A percentile compares a stretch with the other conserved stretches of the same genome.
These are phyloP conservation scores for Gavialis gangeticus DNA, from an alignment of 2,113 vertebrate species.

Conservation along the genomic window DNA sequence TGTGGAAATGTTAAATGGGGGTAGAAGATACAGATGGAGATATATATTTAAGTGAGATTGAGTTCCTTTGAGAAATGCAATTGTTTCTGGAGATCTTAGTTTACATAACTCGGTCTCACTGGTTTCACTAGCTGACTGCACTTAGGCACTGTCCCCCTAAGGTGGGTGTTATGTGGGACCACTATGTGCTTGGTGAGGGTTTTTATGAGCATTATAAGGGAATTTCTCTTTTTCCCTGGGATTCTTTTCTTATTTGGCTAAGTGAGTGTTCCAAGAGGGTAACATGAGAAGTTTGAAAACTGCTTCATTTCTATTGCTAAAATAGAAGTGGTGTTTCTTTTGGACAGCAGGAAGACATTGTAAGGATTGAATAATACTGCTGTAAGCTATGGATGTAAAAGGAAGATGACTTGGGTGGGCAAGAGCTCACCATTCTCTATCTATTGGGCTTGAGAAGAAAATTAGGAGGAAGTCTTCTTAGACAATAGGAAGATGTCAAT, in stretches of 20 bases:
- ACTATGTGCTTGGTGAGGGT: neutral
- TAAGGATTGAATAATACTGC: neutral
- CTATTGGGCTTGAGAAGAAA: neutral
- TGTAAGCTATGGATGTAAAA: too few relatives aligned
- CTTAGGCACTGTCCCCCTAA: neutral
- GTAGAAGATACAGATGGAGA: neutral
- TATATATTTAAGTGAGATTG: neutral
- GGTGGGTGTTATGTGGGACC: neutral
- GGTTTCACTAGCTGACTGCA: neutral
- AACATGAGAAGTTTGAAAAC: neutral
- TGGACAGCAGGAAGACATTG: neutral
- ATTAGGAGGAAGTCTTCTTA: neutral
- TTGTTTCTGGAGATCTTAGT: neutral
- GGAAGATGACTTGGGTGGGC: neutral
- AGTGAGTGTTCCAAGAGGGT: neutral
- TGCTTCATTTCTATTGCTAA: neutral
- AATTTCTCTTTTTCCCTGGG: neutral
- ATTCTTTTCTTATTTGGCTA: neutral
- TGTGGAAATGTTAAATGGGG: neutral
- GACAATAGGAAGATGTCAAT: neutral
- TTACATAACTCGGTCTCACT: neutral
- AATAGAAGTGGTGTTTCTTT: neutral
- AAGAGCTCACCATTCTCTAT: neutral
- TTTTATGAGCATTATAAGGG: neutral
- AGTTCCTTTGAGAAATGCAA: neutral